A percentile compares a stretch with the other conserved stretches of the same genome.
Evolutionary conservation across 1,140 invertebrate species (phyloP).

Genomic region (Drosophila tristis): DNA sequence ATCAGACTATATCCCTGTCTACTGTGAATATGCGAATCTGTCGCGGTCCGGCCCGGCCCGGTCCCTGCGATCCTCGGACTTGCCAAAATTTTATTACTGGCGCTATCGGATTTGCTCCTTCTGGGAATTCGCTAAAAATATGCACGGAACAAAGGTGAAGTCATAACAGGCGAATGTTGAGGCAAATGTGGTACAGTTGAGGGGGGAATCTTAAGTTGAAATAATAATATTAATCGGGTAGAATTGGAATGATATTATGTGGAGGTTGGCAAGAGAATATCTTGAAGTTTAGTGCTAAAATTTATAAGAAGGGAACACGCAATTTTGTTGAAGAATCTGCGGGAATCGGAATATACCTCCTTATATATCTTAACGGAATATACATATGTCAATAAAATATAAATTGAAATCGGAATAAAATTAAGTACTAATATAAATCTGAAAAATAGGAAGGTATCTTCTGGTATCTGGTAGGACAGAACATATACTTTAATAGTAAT

Average conservation of each 20-base stretch:
- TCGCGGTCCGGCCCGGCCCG: constrained; percentile 13
- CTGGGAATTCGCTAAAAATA: constrained; percentile 66
- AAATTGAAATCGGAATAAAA: too few relatives aligned
- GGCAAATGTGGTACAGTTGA: constrained; percentile 33
- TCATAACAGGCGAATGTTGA: constrained; percentile 44
- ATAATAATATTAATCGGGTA: not conserved
- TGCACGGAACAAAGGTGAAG: constrained; percentile 63
- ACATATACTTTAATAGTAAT: not conserved
- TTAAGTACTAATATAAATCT: too few relatives aligned
- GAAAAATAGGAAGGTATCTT: too few relatives aligned
- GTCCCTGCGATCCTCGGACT: constrained; percentile 14
- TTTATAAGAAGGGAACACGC: too few relatives aligned
- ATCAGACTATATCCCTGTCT: constrained; percentile 18
- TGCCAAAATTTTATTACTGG: constrained; percentile 73
- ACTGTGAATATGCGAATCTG: constrained; percentile 37
- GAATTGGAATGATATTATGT: not conserved
- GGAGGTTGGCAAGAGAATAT: too few relatives aligned
- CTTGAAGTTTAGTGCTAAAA: too few relatives aligned
- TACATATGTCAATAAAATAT: too few relatives aligned
- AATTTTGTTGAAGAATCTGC: too few relatives aligned
- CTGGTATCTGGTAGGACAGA: too few relatives aligned
- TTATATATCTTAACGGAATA: too few relatives aligned
- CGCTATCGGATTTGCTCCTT: constrained; percentile 74
- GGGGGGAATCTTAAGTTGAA: not conserved
- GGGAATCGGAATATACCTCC: too few relatives aligned